Evolutionary conservation across 2,888 invertebrate species (phyloP).

Genomic region (Machimus rusticus): DNA sequence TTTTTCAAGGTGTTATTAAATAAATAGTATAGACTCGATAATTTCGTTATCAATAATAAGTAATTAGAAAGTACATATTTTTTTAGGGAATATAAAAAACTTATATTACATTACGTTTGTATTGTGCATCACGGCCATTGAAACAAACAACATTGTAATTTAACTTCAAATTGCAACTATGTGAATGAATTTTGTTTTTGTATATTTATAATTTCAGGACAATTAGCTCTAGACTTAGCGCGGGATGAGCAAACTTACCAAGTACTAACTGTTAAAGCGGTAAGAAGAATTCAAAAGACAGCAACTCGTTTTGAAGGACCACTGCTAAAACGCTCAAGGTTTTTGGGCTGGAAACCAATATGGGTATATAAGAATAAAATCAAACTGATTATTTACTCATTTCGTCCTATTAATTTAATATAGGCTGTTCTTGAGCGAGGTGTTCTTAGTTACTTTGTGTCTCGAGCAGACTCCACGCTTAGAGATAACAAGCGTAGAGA

Average conservation of each 20-base stretch:
- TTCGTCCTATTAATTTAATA: not conserved
- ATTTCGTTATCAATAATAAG: not conserved
- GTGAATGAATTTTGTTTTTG: not conserved
- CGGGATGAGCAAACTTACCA: slow-evolving; percentile 70
- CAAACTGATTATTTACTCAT: not conserved
- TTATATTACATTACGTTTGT: not conserved
- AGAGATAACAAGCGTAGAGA: slow-evolving; percentile 66
- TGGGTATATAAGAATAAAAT: slow-evolving; percentile 64
- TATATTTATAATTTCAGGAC: slow-evolving; percentile 62
- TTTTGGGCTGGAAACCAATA: slow-evolving; percentile 71
- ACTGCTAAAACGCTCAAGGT: slow-evolving; percentile 69
- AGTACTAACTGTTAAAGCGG: slow-evolving; percentile 70
- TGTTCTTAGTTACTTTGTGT: slow-evolving; percentile 69
- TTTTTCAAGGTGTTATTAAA: too few species aligned
- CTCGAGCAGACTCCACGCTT: slow-evolving; percentile 70
- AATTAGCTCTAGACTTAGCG: slow-evolving; percentile 70
- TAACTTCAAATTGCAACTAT: not conserved
- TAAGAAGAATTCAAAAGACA: slow-evolving; percentile 67
- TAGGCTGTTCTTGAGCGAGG: slow-evolving; percentile 73
- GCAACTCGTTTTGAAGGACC: slow-evolving; percentile 71
- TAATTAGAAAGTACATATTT: not conserved
- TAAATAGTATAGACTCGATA: too few species aligned
- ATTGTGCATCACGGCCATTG: not conserved
- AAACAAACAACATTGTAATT: not conserved
- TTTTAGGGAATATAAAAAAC: not conserved